These are phyloP conservation scores for Eucera pruinosa DNA, from an alignment of 2,888 invertebrate genomes.

Conservation along the genomic window DNA sequence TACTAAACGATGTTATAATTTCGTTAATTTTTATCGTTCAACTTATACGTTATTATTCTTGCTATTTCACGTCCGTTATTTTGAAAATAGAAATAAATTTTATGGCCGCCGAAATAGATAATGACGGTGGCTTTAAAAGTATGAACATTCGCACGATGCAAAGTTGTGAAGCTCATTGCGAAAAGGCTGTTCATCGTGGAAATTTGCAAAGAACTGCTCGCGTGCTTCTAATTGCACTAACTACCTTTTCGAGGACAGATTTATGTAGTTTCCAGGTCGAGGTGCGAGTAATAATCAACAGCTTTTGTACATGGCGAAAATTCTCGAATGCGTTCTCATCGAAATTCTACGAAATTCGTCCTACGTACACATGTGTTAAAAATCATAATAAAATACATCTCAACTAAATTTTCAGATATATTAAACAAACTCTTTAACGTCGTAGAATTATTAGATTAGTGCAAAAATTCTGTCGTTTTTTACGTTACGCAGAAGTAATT, in stretches of 20 bases:
- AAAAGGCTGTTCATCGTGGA: conserved; percentile 7
- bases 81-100: not conserved
- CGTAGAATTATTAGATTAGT: no score
- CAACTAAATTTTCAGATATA: not conserved
- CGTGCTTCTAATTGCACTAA: conserved; percentile 37
- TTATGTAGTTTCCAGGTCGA: conserved; percentile 21
- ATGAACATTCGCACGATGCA: conserved; percentile 5
- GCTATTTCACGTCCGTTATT: not conserved
- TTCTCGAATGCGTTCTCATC: not conserved
- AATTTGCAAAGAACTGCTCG: conserved; percentile 26
- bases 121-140: not conserved
- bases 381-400: not conserved
- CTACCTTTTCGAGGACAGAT: conserved; percentile 23
- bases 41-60: not conserved
- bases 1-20: not conserved
- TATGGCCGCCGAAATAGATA: not conserved
- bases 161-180: conserved; percentile 13
- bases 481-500: no score
- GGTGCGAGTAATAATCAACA: conserved; percentile 16
- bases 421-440: not conserved
- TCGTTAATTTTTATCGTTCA: not conserved
- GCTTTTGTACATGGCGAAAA: conserved; percentile 1
- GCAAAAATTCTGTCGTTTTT: no score
- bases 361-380: not conserved
- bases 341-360: not conserved